phyloP scores from a whole-genome alignment of 1,140 invertebrate species.

The Pantala flavescens region DNA sequence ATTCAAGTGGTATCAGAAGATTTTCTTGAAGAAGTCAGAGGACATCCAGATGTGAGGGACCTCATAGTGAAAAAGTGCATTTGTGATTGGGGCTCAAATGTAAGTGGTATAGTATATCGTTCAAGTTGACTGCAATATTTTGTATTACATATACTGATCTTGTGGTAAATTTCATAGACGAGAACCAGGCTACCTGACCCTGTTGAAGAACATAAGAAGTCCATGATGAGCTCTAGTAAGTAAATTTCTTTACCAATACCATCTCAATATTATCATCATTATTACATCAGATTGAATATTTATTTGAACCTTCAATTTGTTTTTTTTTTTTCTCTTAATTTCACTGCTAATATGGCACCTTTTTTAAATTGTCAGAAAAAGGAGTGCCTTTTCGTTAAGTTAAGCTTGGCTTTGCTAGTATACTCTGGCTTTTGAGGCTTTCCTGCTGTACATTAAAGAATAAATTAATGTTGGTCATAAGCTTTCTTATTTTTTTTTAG shows the following conservation, averaged over 20 bases:
- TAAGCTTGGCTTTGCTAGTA: too few species aligned
- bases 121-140: neutral
- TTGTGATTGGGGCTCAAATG: constrained; percentile 72
- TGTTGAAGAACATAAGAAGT: neutral
- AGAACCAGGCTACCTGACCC: neutral
- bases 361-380: too few species aligned
- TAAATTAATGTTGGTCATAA: too few species aligned
- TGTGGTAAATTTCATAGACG: neutral
- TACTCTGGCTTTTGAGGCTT: too few species aligned
- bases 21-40: constrained; percentile 54
- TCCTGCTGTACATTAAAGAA: too few species aligned
- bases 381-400: too few species aligned
- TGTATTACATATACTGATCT: neutral
- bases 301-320: too few species aligned
- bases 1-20: constrained; percentile 70
- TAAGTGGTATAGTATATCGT: constrained; percentile 29
- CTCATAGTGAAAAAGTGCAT: constrained; percentile 62
- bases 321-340: too few species aligned
- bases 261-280: too few species aligned
- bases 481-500: neutral
- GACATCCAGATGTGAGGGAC: constrained; percentile 40
- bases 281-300: too few species aligned
- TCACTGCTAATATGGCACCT: too few species aligned
- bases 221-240: neutral
- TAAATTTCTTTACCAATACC: too few species aligned